These are phyloP conservation scores for Temnothorax unifasciatus DNA, from an alignment of 2,888 invertebrate genomes.

Conservation along the genomic window DNA sequence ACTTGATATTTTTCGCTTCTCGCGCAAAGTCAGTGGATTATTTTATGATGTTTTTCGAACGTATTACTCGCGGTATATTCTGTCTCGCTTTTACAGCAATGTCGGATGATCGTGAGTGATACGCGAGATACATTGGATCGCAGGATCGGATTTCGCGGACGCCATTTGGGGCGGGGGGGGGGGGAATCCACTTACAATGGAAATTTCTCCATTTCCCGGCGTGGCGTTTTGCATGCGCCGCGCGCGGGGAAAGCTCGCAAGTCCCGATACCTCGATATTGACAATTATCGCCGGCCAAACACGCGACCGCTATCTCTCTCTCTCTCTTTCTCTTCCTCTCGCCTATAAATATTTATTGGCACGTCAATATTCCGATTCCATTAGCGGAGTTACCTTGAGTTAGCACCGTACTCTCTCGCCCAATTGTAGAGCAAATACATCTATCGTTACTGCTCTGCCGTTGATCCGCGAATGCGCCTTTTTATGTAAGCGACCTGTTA, in stretches of 20 bases:
- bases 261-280: slow-evolving; percentile 48
- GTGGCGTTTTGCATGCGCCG: slow-evolving; percentile 64
- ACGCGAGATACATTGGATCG: slow-evolving; percentile 18
- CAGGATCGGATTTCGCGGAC: slow-evolving; percentile 60
- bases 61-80: not conserved
- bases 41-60: not conserved
- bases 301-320: slow-evolving; percentile 18
- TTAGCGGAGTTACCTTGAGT: slow-evolving; percentile 41
- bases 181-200: slow-evolving; percentile 76
- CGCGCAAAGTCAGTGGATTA: not conserved
- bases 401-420: slow-evolving; percentile 15
- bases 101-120: not conserved
- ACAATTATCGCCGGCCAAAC: slow-evolving; percentile 48
- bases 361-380: slow-evolving; percentile 45
- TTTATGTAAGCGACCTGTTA: not conserved
- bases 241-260: slow-evolving; percentile 41
- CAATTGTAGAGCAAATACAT: slow-evolving; percentile 43
- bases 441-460: not conserved
- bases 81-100: not conserved
- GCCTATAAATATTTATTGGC: slow-evolving; percentile 50
- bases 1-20: not conserved
- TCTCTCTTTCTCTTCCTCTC: not conserved
- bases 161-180: slow-evolving; percentile 60
- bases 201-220: slow-evolving; percentile 77
- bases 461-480: not conserved